Base-by-base conservation (phyloP, 2,797 vertebrate genomes). In the Sphenodon punctatus region DNA sequence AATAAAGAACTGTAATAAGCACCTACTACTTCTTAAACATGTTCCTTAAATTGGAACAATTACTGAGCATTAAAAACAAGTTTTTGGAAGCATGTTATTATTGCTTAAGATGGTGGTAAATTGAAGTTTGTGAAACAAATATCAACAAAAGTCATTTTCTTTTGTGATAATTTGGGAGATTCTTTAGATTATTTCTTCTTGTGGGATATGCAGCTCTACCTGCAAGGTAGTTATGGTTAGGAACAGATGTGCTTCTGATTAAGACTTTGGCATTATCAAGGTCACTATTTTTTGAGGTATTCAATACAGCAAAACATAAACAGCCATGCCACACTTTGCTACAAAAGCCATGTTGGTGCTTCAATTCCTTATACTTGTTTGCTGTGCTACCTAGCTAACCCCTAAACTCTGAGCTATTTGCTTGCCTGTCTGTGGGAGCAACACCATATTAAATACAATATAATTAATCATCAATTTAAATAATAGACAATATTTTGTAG, bases 101-200 rank as follows among this genome's bases (percentile, higher is more conserved):
- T 67, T 72, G 4, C 76, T 90, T 78, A 67, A 74, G 32, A 71
- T 56, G 49, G 39, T 79, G 76, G 78, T 79, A 92, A 89, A 82
- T 77, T 83, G 69, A 90, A 75, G 77, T 77, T 81, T 87, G 55
- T 30, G 90, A 59, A 30, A 85, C 75, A 11, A 85, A 56, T 77
- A 91, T 80, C 80, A 80, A n/a, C 27, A 71, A 77, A 78, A 86
- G 76, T 78, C 45, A 66, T 91, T 89, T 95, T 79, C 65, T 82
- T 80, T 85, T 93, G 78, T 81, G 73, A 38, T 92, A 80, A 90
- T 80, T 82, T 91, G 70, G 93, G 89, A 92, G 93, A 92, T 92
- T 89, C 80, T 93, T 89, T 74, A 93, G 92, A 92, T 91, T 92
- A 68, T 82, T 70, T 91, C 80, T 67, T 91, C 84, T 87, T 86